Evolutionary conservation across 2,113 vertebrate species (phyloP).

Genomic region (Pterocles burchelli): DNA sequence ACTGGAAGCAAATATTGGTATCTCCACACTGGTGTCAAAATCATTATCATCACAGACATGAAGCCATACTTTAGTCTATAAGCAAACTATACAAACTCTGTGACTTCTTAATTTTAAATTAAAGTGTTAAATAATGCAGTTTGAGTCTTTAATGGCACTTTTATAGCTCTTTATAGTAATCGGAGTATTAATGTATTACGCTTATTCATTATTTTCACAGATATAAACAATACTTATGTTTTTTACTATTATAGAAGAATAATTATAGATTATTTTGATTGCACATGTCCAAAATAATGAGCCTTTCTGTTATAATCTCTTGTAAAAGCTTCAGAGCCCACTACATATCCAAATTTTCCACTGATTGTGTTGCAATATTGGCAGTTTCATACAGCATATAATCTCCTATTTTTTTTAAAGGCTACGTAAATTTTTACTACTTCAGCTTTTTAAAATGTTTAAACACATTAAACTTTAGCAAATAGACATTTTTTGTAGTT

Average conservation of each 20-base stretch:
- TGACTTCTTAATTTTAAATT: not conserved
- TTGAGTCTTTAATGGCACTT: conserved; percentile 14
- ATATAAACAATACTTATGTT: not conserved
- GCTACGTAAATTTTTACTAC: not conserved
- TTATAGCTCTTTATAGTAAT: not conserved
- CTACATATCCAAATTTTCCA: not conserved
- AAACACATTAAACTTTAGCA: not conserved
- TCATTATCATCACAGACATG: not conserved
- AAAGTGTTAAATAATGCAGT: not conserved
- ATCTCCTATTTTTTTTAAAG: not conserved
- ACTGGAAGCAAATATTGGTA: not conserved
- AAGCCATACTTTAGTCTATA: not conserved
- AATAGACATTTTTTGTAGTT: not conserved
- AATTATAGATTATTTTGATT: conserved; percentile 2
- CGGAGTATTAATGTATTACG: not conserved
- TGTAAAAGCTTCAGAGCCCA: not conserved
- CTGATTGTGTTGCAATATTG: not conserved
- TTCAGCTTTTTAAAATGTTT: not conserved
- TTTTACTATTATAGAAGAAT: not conserved
- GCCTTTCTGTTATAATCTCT: not conserved
- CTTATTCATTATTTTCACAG: not conserved
- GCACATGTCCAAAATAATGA: not conserved
- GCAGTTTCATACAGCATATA: not conserved
- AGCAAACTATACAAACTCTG: not conserved
- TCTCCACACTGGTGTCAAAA: not conserved